Evolutionary conservation across 2,797 vertebrate species (phyloP).

Genomic region (Sebastolobus altivelis): DNA sequence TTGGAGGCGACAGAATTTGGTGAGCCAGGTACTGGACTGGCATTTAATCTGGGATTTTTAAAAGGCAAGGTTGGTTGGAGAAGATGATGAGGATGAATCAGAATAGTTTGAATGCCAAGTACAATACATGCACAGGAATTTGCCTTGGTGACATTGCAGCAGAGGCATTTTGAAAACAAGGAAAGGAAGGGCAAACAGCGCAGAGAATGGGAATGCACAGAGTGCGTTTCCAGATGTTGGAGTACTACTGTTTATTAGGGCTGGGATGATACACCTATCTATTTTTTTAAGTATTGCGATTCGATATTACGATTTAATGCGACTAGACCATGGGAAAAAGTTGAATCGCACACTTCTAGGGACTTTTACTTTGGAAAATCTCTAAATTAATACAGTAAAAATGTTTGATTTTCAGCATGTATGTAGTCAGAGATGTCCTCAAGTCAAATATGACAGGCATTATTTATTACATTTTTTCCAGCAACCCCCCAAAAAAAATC

Average conservation of each 20-base stretch:
- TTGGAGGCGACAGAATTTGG: neutral
- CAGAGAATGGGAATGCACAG: neutral
- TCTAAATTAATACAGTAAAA: no score
- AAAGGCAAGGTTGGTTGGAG: neutral
- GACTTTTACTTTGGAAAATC: no score
- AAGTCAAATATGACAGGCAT: no score
- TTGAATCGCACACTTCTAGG: no score
- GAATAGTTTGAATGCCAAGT: constrained; percentile 10
- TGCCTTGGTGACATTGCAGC: neutral
- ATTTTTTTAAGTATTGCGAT: no score
- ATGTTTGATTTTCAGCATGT: no score
- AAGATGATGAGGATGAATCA: constrained; percentile 6
- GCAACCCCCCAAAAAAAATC: no score
- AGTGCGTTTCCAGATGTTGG: neutral
- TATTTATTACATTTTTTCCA: no score
- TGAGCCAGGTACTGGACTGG: constrained; percentile 11
- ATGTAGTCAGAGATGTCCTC: no score
- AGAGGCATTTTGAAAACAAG: constrained; percentile 12
- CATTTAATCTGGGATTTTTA: neutral
- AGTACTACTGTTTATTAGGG: neutral
- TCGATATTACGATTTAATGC: no score
- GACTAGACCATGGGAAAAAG: no score
- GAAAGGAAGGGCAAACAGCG: neutral
- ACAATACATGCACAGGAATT: constrained; percentile 3
- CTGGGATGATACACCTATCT: no score